Base-by-base conservation (phyloP, 1,140 invertebrate genomes). In the Anastrepha ludens region DNA sequence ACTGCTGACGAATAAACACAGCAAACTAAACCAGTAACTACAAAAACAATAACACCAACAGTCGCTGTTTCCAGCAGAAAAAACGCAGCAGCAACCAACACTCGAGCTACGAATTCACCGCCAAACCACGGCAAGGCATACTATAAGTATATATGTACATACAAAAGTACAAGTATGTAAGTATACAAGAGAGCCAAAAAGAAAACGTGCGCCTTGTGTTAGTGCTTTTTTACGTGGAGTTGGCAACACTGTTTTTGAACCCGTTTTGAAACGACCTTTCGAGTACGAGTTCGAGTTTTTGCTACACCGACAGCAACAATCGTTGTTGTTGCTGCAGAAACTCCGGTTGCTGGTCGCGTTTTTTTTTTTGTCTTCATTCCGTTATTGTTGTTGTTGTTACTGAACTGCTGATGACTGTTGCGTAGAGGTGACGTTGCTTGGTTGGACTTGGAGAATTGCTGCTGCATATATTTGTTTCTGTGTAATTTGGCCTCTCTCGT, bases 201-300 rank as follows among this genome's bases (percentile, higher is more conserved):
- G 60, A 67, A 67, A 87, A 67, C 41, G 50, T 50, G 50, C 64
- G 59, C 41, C 62, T 86, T 65, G 85, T 86, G 59, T 55, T 50
- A n/a, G n/a, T 67, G 62, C 62, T 70, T 13, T 58, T 59, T 62
- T 20, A 20, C 17, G 20, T 29, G 20, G 17, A 59, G 87, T 90
- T 91, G 91, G 90, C 91, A 92, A 92, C 91, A 89, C 90, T 90
- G 89, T 86, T 55, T 87, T 81, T 81, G 74, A 89, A 92, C 91
- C 90, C 91, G 91, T 90, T 92, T 92, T 92, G 91, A 92, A 92
- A 92, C 91, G 91, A 92, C 91, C 91, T 92, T 92, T 92, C 91
- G 91, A 92, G 91, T 92, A 92, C 91, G 91, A 92, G 91, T 92
- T 92, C 91, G 90, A 90, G 89, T 90, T 87, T 87, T 81, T 81